These are phyloP conservation scores for Macrosteles quadrilineatus DNA, from an alignment of 1,140 invertebrate species.

Conservation along the genomic window DNA sequence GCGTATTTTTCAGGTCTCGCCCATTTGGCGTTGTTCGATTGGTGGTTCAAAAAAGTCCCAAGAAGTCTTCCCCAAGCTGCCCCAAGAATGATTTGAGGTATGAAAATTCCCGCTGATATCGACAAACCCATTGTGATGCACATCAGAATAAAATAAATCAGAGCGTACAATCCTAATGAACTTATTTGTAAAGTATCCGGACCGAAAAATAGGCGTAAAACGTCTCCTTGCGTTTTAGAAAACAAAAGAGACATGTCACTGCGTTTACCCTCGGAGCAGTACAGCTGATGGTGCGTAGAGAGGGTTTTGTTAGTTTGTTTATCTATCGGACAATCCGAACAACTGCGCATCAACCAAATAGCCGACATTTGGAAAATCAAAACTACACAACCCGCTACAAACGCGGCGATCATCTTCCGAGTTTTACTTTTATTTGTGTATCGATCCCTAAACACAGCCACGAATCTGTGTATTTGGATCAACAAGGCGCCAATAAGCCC, in stretches of 20 bases:
- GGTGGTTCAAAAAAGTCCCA: slow-evolving; percentile 50
- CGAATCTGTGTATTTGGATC: background rate
- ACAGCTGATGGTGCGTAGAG: background rate
- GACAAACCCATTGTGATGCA: slow-evolving; percentile 91
- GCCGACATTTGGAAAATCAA: too few species aligned
- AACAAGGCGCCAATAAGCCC: background rate
- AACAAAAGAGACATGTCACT: slow-evolving; percentile 87
- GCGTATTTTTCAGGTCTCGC: slow-evolving; percentile 93
- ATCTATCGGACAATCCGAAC: too few species aligned
- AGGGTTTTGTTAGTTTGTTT: too few species aligned
- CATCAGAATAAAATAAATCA: slow-evolving; percentile 86
- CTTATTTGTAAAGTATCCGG: background rate
- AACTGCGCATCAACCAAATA: too few species aligned
- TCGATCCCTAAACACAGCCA: too few species aligned
- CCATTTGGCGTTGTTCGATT: slow-evolving; percentile 37
- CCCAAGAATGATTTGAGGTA: slow-evolving; percentile 90
- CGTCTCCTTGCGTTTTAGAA: slow-evolving; percentile 96
- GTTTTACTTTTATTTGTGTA: too few species aligned
- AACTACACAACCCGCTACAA: too few species aligned
- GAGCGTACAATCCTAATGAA: slow-evolving; percentile 76
- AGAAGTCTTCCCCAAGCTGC: slow-evolving; percentile 94
- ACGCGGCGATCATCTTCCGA: too few species aligned
- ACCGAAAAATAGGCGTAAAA: slow-evolving; percentile 55
- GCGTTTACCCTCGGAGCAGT: slow-evolving; percentile 71
- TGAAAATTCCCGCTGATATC: slow-evolving; percentile 95